phyloP scores from a whole-genome alignment of 2,797 vertebrate species.

The Sternotherus odoratus region DNA sequence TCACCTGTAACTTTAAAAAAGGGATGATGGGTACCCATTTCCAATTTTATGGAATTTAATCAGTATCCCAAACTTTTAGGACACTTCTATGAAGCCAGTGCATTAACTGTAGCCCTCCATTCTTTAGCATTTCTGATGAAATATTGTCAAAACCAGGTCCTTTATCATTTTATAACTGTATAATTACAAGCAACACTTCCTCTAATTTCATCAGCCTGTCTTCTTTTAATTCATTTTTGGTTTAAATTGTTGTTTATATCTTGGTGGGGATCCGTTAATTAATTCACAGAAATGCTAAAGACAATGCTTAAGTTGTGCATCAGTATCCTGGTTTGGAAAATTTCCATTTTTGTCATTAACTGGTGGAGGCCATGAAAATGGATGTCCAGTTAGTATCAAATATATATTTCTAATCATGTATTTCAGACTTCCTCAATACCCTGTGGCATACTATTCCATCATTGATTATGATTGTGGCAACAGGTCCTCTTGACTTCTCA shows the following conservation, averaged over 20 bases:
- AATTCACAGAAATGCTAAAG: neutral
- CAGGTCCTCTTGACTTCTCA: too few relatives aligned
- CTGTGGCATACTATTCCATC: too few relatives aligned
- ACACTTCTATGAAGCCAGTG: too few relatives aligned
- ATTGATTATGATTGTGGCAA: too few relatives aligned
- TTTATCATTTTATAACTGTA: neutral
- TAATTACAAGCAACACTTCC: neutral
- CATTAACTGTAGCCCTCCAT: too few relatives aligned
- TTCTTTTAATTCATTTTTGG: neutral
- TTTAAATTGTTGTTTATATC: neutral
- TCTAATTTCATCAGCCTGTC: neutral
- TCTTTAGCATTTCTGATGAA: too few relatives aligned
- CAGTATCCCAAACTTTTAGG: too few relatives aligned
- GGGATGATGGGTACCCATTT: too few relatives aligned
- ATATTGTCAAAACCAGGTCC: too few relatives aligned
- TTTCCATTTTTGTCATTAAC: neutral
- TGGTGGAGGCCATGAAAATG: neutral
- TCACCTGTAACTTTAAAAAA: too few relatives aligned
- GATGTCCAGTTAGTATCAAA: neutral
- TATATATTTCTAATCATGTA: neutral
- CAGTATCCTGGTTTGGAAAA: neutral
- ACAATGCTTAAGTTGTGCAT: neutral
- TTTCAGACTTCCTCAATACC: neutral
- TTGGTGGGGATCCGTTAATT: neutral
- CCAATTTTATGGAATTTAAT: too few relatives aligned